Evolutionary conservation across 1,140 invertebrate genomes (phyloP).

Genomic region (Acromyrmex echinatior): DNA sequence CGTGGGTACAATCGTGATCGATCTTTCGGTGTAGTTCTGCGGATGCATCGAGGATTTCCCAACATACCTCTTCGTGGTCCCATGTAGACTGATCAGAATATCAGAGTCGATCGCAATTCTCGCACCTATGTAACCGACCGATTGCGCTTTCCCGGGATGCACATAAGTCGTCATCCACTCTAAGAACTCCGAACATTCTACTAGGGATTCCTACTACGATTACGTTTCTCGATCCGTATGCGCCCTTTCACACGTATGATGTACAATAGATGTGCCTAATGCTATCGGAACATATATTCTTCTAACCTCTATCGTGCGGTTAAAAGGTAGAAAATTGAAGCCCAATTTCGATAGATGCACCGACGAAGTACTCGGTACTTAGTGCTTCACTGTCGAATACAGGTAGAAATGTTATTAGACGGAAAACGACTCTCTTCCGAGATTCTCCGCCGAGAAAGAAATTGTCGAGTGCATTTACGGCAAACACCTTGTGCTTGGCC

Average conservation of each 20-base stretch:
- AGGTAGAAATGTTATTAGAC: conserved; percentile 42
- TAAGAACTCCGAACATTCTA: conserved; percentile 60
- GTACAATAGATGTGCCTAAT: conserved; percentile 24
- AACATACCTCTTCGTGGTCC: conserved; percentile 17
- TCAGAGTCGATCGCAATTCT: conserved; percentile 24
- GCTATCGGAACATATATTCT: not conserved
- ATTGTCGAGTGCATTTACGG: conserved; percentile 38
- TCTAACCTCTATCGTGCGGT: not conserved
- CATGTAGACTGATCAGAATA: conserved; percentile 25
- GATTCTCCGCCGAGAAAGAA: conserved; percentile 13
- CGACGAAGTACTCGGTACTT: not conserved
- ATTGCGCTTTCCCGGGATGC: conserved; percentile 40
- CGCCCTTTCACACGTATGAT: conserved; percentile 21
- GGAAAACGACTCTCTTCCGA: conserved; percentile 2
- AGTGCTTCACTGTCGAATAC: conserved; percentile 33
- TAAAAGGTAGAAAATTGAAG: conserved; percentile 43
- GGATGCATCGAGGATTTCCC: conserved; percentile 33
- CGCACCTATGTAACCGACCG: conserved; percentile 11
- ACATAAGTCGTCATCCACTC: conserved; percentile 46
- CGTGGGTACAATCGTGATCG: conserved; percentile 44
- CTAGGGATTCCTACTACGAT: conserved; percentile 48
- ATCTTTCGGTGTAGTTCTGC: conserved; percentile 38
- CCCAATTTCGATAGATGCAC: conserved; percentile 36
- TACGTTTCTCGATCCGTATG: conserved; percentile 10
- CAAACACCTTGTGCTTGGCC: conserved; percentile 14